These are phyloP conservation scores for Campylorhamphus procurvoides DNA, from an alignment of 2,113 vertebrate species.

Conservation along the genomic window DNA sequence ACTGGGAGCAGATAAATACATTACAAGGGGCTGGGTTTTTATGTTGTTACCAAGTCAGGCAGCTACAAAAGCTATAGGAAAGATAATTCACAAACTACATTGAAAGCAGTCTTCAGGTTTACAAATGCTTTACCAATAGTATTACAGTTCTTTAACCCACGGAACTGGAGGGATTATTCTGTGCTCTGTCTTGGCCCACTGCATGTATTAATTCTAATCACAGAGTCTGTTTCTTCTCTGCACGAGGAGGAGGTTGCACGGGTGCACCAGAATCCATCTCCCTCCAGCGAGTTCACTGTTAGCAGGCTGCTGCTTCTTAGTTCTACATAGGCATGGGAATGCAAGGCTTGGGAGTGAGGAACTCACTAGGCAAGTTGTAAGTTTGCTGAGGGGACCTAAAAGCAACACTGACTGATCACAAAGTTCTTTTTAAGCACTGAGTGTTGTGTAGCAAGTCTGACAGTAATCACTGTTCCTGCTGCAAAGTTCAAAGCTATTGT, in stretches of 20 bases:
- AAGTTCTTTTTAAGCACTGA: background rate
- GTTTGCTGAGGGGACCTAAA: background rate
- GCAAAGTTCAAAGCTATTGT: background rate
- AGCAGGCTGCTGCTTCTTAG: background rate
- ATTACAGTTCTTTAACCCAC: background rate
- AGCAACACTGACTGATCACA: background rate
- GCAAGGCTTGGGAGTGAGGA: background rate
- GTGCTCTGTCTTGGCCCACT: background rate
- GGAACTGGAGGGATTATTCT: background rate
- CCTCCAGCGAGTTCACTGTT: background rate
- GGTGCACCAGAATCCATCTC: background rate
- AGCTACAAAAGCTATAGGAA: background rate
- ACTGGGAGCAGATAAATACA: background rate
- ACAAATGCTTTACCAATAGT: background rate
- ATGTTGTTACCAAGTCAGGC: background rate
- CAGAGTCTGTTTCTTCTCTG: background rate
- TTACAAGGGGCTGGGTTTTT: background rate
- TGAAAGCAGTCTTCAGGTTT: background rate
- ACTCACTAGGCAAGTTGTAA: background rate
- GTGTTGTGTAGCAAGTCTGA: background rate
- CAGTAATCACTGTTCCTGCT: background rate
- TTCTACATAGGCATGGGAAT: background rate
- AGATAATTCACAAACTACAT: background rate
- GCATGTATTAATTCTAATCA: background rate
- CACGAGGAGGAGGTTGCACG: background rate